These are phyloP conservation scores for Candoia aspera DNA, from an alignment of 2,113 vertebrate genomes.

Conservation along the genomic window DNA sequence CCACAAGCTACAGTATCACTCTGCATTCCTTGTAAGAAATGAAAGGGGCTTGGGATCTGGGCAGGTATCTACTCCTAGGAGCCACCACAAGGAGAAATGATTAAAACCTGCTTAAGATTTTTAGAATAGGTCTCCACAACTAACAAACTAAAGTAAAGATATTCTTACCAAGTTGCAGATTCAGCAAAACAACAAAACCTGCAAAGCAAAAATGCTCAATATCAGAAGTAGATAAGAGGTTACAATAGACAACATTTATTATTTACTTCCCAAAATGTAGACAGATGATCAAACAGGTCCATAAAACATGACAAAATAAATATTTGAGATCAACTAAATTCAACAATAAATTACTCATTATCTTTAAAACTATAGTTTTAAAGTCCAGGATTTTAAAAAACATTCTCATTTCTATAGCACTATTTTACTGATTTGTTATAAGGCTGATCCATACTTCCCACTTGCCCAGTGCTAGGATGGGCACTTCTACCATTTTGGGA, in stretches of 20 bases:
- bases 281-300: neutral
- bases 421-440: neutral
- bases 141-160: neutral
- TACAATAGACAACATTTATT: neutral
- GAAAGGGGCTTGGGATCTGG: no score
- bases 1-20: neutral
- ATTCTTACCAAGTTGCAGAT: constrained; percentile 46
- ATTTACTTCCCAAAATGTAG: neutral
- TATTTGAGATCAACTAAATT: neutral
- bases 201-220: constrained; percentile 1
- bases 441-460: neutral
- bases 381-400: neutral
- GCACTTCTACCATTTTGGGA: neutral
- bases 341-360: neutral
- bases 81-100: neutral
- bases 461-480: neutral
- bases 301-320: neutral
- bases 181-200: constrained; percentile 51
- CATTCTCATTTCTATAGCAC: neutral
- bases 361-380: neutral
- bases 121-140: neutral
- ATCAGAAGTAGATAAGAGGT: neutral
- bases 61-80: no score
- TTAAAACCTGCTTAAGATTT: neutral
- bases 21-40: neutral